Conservation (phyloP, 2,113 vertebrate species). For the Callocephalon fimbriatum region DNA sequence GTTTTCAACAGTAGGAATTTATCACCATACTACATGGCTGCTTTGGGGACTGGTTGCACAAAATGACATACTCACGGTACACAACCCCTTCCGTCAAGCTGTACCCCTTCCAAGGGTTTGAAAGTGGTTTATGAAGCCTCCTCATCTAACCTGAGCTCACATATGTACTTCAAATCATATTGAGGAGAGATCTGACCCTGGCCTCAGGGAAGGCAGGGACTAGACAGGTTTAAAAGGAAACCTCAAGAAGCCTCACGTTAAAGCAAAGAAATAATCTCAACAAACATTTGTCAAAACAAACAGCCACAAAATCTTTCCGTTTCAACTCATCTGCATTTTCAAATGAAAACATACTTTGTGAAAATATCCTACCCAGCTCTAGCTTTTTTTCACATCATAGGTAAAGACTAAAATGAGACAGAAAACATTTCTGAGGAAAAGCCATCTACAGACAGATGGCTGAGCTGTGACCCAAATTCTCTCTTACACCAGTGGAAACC, state of each 20-base stretch:
- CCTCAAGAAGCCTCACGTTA: background rate
- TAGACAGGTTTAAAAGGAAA: background rate
- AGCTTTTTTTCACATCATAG: background rate
- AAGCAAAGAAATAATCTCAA: background rate
- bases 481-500: slow-evolving; percentile 19
- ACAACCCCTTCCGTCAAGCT: background rate
- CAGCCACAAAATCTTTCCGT: background rate
- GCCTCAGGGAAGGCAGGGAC: background rate
- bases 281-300: background rate
- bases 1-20: background rate
- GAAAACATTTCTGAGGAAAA: slow-evolving; percentile 46
- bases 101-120: background rate
- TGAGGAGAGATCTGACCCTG: background rate
- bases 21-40: background rate
- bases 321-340: background rate
- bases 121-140: background rate
- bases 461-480: slow-evolving; percentile 56
- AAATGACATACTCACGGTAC: background rate
- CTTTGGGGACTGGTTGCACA: background rate
- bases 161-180: background rate
- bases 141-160: background rate
- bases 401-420: background rate
- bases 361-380: background rate
- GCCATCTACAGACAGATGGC: slow-evolving; percentile 23
- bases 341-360: background rate